Evolutionary conservation across 2,888 invertebrate genomes (phyloP), one percentile per base, ranked within the genome.

Genomic region (Notocelia uddmanniana): DNA sequence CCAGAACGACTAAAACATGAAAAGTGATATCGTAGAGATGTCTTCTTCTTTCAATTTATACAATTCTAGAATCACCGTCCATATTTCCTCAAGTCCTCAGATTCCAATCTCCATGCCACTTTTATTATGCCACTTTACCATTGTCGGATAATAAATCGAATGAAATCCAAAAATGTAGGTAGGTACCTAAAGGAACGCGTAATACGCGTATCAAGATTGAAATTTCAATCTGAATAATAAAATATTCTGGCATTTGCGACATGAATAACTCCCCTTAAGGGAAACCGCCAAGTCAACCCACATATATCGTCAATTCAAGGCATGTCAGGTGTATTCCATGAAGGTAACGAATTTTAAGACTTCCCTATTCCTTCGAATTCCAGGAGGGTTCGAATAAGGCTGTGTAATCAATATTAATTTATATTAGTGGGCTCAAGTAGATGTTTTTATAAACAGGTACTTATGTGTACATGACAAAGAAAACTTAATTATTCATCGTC

Each of bases 221-320:
- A 55, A 55, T 50, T 9, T 55, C 26, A 55, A 26, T 55, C 26
- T 26, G 9, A 26, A 26, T 55, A 26, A 55, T 15, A 55, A 55
- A 26, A 55, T 55, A 55, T 55, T 55, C 55, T 15, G 1, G 55
- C 23, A 13, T 19, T 55, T n/a, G 55, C 23, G 26, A 55, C 55
- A 55, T 26, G 55, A 26, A 55, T 55, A n/a, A 15, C 23, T 23
- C 9, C 55, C 55, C 15, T 55, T 13, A 54, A 54, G 54, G 18
- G 55, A n/a, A 21, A 55, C 55, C 26, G 21, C 55, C 50, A 8
- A 26, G 26, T 26, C 26, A 26, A 55, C 55, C 55, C 55, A n/a
- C 55, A 55, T 23, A 26, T 55, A 55, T 55, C 55, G n/a, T 26
- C 55, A 55, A 55, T 55, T 55, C 55, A 55, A 21, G 5, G 55